A percentile compares a stretch with the other conserved stretches of the same genome.
These are phyloP conservation scores for Eumerus sabulonum DNA, from an alignment of 2,888 invertebrate genomes.

Conservation along the genomic window DNA sequence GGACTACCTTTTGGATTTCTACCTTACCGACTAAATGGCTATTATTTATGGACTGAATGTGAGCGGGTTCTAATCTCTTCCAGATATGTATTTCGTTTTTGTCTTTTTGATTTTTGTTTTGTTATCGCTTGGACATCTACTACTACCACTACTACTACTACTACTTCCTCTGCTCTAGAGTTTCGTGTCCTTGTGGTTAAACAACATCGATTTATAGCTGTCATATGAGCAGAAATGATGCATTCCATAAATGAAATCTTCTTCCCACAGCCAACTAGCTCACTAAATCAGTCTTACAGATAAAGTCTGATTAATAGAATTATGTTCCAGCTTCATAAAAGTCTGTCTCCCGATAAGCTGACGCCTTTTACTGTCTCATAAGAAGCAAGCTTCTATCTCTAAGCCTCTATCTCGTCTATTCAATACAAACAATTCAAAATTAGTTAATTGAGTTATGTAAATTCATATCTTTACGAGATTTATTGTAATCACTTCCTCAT, in stretches of 20 bases:
- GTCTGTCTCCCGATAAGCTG: slow-evolving; percentile 35
- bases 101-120: no score
- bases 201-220: slow-evolving; percentile 51
- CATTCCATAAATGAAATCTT: slow-evolving; percentile 3
- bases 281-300: no score
- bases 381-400: not conserved
- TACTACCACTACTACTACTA: no score
- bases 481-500: slow-evolving; percentile 65
- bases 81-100: slow-evolving; percentile 36
- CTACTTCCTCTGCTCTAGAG: no score
- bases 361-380: slow-evolving; percentile 20
- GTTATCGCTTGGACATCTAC: no score
- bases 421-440: slow-evolving; percentile 27
- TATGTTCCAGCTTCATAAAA: no score
- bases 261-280: no score
- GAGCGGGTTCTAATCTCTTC: slow-evolving; percentile 65
- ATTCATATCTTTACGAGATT: slow-evolving; percentile 56
- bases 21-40: slow-evolving; percentile 45
- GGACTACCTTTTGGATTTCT: slow-evolving; percentile 8
- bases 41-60: slow-evolving; percentile 65
- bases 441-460: slow-evolving; percentile 68
- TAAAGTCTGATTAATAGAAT: no score
- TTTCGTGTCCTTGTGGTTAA: no score
- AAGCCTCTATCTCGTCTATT: not conserved
- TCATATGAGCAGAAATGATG: slow-evolving; percentile 48